Evolutionary conservation across 1,140 invertebrate species (phyloP), one percentile per base, ranked within the genome.

Genomic region (Galleria mellonella): DNA sequence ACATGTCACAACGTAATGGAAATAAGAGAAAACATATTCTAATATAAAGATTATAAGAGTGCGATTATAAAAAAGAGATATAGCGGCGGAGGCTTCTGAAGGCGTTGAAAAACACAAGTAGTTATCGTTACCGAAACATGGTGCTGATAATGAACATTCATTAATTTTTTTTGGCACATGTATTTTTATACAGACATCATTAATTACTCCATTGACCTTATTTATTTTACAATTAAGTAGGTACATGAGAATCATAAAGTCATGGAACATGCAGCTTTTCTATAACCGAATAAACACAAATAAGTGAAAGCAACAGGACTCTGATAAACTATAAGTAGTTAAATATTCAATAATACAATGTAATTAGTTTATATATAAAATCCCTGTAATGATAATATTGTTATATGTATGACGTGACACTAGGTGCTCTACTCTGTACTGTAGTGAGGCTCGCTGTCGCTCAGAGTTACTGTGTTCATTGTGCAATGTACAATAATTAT

Each of bases 321-420:
- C 63, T 67, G 69, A 72, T 72, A 81, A 82, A 79, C 68, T 79
- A 81, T 83, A n/a, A n/a, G n/a, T n/a, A 72, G 55, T 61, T 79
- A 82, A 67, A 73, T 78, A 81, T 75, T 74, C 68, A 79, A 75
- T 74, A 62, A 66, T 62, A 62, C 43, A 49, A 72, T 70, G 72
- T 62, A 77, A 73, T 72, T 79, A 62, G 64, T 79, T 83, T 72
- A 77, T 75, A 79, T 85, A 82, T 79, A 83, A 85, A 85, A 85
- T 85, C 82, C 82, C 82, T 85, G 82, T 85, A 85, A 83, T 79
- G 73, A 82, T 76, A 83, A 76, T 85, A 83, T 83, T 85, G 82
- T 83, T 70, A 76, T 62, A 23, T 2, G 17, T 23, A 72, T 81
- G 77, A 83, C 62, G 74, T 75, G 72, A 77, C 67, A 66, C 74